Conservation (phyloP, 2,797 vertebrate genomes). For the Tauraco hartlaubi region DNA sequence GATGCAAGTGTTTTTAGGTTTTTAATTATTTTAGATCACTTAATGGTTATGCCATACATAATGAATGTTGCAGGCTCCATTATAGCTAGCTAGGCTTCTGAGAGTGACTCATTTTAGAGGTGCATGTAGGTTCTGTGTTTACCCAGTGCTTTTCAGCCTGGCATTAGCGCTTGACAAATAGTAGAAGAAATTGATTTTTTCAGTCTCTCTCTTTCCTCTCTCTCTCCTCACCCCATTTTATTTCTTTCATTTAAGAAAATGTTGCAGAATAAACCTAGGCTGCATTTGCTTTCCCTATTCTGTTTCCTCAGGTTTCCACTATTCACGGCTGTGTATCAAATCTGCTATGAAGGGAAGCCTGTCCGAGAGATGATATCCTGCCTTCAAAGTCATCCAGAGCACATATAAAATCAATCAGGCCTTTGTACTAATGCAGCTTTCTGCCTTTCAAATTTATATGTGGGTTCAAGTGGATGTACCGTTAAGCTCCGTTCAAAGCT, state of each 20-base stretch:
- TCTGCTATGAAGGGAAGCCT: constrained; percentile 89
- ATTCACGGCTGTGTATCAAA: constrained; percentile 89
- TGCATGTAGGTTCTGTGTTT: background rate
- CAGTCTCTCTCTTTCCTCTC: background rate
- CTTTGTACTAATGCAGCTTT: background rate
- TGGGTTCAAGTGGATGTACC: constrained; percentile 15
- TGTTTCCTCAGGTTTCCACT: constrained; percentile 86
- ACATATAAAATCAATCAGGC: constrained; percentile 75
- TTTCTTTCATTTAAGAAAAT: background rate
- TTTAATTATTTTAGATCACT: background rate
- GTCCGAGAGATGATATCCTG: constrained; percentile 90
- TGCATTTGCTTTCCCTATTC: background rate
- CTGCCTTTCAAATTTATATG: background rate
- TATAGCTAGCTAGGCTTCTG: background rate
- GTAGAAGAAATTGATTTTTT: background rate
- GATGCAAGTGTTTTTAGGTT: background rate
- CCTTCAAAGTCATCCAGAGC: constrained; percentile 90
- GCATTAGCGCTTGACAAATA: background rate
- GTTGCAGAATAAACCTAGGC: background rate
- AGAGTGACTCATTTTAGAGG: background rate
- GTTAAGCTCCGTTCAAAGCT: background rate
- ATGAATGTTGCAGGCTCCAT: background rate
- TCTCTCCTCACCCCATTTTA: background rate
- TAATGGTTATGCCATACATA: background rate
- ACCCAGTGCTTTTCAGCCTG: background rate